A percentile compares a stretch with the other conserved stretches of the same genome.
Conservation (phyloP, 2,113 vertebrate genomes). For the Caretta caretta region DNA sequence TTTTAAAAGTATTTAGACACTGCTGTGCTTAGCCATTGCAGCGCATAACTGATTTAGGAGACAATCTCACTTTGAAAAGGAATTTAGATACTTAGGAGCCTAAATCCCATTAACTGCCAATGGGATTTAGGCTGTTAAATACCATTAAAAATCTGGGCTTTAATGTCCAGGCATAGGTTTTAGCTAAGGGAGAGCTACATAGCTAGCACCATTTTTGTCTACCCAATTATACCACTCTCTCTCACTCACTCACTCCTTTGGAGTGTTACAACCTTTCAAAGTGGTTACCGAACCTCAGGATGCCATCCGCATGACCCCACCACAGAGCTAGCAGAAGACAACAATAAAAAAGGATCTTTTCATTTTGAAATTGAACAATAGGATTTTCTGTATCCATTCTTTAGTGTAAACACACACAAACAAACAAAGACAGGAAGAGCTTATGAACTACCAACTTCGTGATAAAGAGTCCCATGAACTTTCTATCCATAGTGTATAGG, state of each 20-base stretch:
- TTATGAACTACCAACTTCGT: neutral
- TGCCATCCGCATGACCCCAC: neutral
- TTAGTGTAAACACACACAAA: neutral
- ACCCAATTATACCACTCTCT: neutral
- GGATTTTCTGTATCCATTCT: neutral
- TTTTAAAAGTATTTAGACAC: neutral
- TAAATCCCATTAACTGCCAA: neutral
- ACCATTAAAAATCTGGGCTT: neutral
- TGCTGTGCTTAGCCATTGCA: neutral
- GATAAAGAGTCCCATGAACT: neutral
- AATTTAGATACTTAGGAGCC: neutral
- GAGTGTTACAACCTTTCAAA: neutral
- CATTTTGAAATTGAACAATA: slow-evolving; percentile 10
- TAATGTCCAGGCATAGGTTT: neutral
- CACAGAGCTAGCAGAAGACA: neutral
- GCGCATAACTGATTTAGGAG: neutral
- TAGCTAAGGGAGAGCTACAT: neutral
- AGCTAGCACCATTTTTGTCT: neutral
- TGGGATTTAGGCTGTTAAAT: neutral
- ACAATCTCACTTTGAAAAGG: neutral
- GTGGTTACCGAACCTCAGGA: neutral
- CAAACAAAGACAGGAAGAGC: neutral
- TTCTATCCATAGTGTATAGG: neutral
- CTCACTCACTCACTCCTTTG: neutral
- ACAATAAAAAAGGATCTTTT: slow-evolving; percentile 31